Evolutionary conservation across 2,888 invertebrate genomes (phyloP).

Genomic region (Gisinianus flammeolus): DNA sequence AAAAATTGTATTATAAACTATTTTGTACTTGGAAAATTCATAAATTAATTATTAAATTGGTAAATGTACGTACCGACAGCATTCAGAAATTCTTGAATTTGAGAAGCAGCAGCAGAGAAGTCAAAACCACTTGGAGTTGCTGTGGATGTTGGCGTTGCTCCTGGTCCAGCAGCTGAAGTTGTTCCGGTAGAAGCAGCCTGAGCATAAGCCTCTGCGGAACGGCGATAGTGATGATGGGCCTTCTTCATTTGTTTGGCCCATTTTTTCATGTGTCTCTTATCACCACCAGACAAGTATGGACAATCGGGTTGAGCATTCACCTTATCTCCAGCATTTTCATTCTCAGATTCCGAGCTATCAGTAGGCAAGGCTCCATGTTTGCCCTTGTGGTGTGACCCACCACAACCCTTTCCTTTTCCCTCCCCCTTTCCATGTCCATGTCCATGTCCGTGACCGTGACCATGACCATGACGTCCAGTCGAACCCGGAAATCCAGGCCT

Average conservation of each 20-base stretch:
- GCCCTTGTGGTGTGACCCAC: slow-evolving; percentile 13
- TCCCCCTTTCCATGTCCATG: slow-evolving; percentile 41
- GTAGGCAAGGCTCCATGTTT: slow-evolving; percentile 27
- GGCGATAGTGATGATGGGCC: slow-evolving; percentile 47
- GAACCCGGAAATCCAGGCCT: slow-evolving; percentile 7
- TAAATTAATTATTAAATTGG: no score
- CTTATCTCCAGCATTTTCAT: neutral
- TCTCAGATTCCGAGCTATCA: slow-evolving; percentile 21
- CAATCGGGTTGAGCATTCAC: slow-evolving; percentile 38
- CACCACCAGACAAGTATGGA: slow-evolving; percentile 48
- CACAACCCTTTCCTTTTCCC: slow-evolving; percentile 22
- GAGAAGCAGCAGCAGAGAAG: slow-evolving; percentile 51
- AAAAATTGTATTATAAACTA: no score
- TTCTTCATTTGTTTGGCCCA: slow-evolving; percentile 54
- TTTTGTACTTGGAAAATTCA: no score
- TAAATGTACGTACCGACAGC: slow-evolving; percentile 48
- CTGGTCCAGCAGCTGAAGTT: slow-evolving; percentile 6
- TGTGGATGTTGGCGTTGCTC: neutral
- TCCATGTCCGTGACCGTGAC: slow-evolving; percentile 30
- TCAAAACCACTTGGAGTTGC: slow-evolving; percentile 41
- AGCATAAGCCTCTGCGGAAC: slow-evolving; percentile 53
- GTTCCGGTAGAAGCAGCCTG: slow-evolving; percentile 28
- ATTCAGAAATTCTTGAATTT: slow-evolving; percentile 56
- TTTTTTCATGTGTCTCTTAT: slow-evolving; percentile 52
- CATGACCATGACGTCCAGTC: slow-evolving; percentile 15